Conservation (phyloP, 2,888 invertebrate species). For the Drepana falcataria region DNA sequence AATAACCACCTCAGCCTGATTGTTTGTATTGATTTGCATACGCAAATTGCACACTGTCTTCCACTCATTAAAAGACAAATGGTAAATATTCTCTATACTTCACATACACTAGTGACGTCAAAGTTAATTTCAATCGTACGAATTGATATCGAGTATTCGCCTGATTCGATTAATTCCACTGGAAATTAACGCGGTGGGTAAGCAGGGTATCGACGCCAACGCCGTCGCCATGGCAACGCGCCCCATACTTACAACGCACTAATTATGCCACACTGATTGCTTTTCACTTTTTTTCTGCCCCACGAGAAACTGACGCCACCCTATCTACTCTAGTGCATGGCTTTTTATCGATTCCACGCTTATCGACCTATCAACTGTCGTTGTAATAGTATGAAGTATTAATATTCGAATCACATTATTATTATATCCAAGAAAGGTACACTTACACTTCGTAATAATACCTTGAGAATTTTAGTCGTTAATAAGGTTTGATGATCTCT, state of each 20-base stretch:
- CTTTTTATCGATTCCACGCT: conserved; percentile 45
- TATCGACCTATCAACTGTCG: conserved; percentile 20
- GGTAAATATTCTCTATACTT: conserved; percentile 1
- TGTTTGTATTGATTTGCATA: too few species aligned
- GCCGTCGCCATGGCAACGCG: conserved; percentile 70
- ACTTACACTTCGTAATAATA: too few species aligned
- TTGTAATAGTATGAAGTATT: background rate
- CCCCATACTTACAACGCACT: conserved; percentile 77
- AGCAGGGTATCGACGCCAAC: conserved; percentile 67
- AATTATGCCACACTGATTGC: conserved; percentile 79
- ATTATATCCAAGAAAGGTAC: background rate
- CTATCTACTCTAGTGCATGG: conserved; percentile 58
- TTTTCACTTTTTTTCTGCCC: conserved; percentile 75
- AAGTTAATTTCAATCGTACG: conserved; percentile 44
- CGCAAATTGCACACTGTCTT: too few species aligned
- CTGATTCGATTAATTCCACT: conserved; percentile 75
- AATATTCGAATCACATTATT: background rate
- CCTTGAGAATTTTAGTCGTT: too few species aligned
- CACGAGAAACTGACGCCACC: conserved; percentile 73
- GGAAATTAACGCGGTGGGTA: conserved; percentile 73
- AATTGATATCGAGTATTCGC: conserved; percentile 60
- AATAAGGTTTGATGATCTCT: too few species aligned
- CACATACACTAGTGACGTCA: conserved; percentile 25
- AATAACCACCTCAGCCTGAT: too few species aligned
- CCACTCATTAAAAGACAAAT: background rate